Evolutionary conservation across 2,888 invertebrate genomes (phyloP).

Genomic region (Mythimna impura): DNA sequence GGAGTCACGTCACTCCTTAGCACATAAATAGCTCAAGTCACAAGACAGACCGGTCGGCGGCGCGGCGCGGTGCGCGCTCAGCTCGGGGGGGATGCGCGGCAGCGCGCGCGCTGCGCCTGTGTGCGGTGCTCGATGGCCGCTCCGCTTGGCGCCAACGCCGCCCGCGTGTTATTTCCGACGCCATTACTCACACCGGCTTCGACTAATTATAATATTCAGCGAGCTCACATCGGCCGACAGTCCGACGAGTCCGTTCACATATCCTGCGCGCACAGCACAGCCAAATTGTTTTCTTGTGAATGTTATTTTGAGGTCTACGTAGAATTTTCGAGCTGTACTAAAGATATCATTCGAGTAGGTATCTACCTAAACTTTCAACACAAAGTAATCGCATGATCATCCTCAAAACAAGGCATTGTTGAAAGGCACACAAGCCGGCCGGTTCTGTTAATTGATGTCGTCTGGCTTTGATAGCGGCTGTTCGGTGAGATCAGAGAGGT

Average conservation of each 20-base stretch:
- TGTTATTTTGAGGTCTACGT: slow-evolving; percentile 54
- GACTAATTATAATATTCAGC: slow-evolving; percentile 89
- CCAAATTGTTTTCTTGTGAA: slow-evolving; percentile 56
- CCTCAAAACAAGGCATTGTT: slow-evolving; percentile 59
- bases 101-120: slow-evolving; percentile 60
- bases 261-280: slow-evolving; percentile 60
- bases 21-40: slow-evolving; percentile 85
- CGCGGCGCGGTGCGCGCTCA: slow-evolving; percentile 60
- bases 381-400: slow-evolving; percentile 55
- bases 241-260: slow-evolving; percentile 73
- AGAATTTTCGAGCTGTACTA: slow-evolving; percentile 52
- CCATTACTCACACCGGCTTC: slow-evolving; percentile 88
- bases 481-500: slow-evolving; percentile 83
- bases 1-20: slow-evolving; percentile 73
- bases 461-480: slow-evolving; percentile 65
- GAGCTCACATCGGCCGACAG: slow-evolving; percentile 82
- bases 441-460: slow-evolving; percentile 74
- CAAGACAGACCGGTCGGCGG: slow-evolving; percentile 86
- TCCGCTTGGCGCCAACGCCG: slow-evolving; percentile 88
- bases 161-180: slow-evolving; percentile 88
- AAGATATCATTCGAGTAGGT: slow-evolving; percentile 27
- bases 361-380: slow-evolving; percentile 42
- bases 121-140: slow-evolving; percentile 74
- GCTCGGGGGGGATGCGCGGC: slow-evolving; percentile 57
- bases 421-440: slow-evolving; percentile 65